phyloP scores from a whole-genome alignment of 2,113 vertebrate species.

The Oplegnathus fasciatus region DNA sequence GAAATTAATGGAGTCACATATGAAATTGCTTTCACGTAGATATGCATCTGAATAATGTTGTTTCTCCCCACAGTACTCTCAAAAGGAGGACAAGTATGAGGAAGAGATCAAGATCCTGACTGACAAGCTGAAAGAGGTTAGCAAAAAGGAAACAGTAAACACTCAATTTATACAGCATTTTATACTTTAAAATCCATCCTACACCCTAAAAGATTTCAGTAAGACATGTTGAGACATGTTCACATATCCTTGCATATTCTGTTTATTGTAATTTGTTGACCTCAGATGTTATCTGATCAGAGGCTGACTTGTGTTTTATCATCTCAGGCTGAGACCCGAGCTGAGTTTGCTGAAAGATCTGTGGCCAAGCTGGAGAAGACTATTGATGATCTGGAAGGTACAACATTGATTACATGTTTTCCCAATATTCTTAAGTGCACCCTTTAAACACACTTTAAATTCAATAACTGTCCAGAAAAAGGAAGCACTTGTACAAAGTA shows the following conservation, averaged over 20 bases:
- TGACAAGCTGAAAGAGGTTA: constrained; percentile 97
- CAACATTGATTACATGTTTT: neutral
- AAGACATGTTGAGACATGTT: neutral
- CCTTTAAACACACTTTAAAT: neutral
- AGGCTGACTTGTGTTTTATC: neutral
- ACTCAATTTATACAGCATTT: neutral
- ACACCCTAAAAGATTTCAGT: too few species aligned
- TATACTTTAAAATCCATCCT: neutral
- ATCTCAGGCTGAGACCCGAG: constrained; percentile 92
- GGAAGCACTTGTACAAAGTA: neutral
- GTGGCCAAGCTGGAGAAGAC: constrained; percentile 97
- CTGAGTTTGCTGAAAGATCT: constrained; percentile 94
- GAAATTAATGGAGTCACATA: neutral
- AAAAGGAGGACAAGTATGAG: constrained; percentile 98
- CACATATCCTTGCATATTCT: neutral
- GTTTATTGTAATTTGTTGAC: neutral
- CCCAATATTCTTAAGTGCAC: neutral
- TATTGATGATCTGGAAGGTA: constrained; percentile 97
- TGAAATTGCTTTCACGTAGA: neutral
- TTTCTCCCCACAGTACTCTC: constrained; percentile 90
- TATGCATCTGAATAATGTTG: neutral
- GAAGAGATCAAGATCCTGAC: constrained; percentile 98
- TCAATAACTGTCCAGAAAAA: neutral
- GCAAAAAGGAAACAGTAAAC: constrained; percentile 40
- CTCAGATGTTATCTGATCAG: neutral